phyloP scores from a whole-genome alignment of 2,797 vertebrate genomes.

The Typhlichthys subterraneus region DNA sequence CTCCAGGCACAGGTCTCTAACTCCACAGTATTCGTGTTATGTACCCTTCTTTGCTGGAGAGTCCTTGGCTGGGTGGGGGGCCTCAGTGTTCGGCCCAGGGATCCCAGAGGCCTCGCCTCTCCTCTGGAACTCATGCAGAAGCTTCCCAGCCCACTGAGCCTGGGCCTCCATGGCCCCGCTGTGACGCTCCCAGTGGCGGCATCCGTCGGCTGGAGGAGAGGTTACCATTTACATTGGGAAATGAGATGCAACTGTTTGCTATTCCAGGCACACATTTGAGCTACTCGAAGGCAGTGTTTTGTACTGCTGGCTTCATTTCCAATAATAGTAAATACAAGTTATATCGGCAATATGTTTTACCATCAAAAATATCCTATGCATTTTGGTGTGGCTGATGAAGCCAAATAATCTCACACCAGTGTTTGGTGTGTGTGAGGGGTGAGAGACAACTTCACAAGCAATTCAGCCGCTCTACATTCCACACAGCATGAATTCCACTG shows the following conservation, averaged over 20 bases:
- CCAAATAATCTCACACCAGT: not conserved
- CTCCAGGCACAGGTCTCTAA: too few species aligned
- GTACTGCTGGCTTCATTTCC: too few species aligned
- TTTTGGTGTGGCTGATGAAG: too few species aligned
- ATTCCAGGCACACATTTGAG: too few species aligned
- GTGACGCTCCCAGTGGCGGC: slow-evolving; percentile 92
- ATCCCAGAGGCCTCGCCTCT: slow-evolving; percentile 78
- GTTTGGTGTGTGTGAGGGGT: not conserved
- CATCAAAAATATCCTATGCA: too few species aligned
- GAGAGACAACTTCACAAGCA: slow-evolving; percentile 21
- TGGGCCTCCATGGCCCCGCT: slow-evolving; percentile 91
- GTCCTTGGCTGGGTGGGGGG: slow-evolving; percentile 59
- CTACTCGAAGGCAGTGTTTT: too few species aligned
- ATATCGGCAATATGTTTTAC: too few species aligned
- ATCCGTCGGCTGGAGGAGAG: slow-evolving; percentile 83
- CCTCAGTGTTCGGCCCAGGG: slow-evolving; percentile 62
- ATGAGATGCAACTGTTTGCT: too few species aligned
- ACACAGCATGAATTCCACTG: slow-evolving; percentile 36
- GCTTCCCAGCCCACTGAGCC: slow-evolving; percentile 86
- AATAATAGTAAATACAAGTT: too few species aligned
- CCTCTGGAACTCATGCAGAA: slow-evolving; percentile 88
- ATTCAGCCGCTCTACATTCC: slow-evolving; percentile 33
- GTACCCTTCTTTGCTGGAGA: slow-evolving; percentile 69
- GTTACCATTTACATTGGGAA: too few species aligned
- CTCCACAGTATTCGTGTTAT: too few species aligned